Evolutionary conservation across 64 coral and sea anemone genomes (phyloP).

Genomic region (Montipora sp.): DNA sequence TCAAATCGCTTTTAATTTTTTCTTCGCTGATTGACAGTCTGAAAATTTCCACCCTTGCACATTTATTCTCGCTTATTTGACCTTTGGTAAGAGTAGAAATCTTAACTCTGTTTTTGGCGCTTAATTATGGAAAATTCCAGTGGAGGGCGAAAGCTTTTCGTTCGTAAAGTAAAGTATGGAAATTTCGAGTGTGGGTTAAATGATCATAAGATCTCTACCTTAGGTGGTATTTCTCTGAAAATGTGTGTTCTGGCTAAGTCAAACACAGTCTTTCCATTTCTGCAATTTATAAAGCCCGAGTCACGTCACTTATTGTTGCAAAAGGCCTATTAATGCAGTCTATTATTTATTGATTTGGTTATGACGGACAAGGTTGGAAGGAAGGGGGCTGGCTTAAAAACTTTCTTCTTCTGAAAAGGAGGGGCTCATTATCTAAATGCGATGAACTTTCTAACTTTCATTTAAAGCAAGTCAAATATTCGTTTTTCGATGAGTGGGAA

Average conservation of each 20-base stretch:
- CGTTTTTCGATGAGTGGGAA: no score
- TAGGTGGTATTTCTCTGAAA: conserved; percentile 8
- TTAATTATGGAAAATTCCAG: conserved; percentile 5
- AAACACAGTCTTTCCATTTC: neutral
- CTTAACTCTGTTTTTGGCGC: conserved; percentile 11
- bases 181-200: conserved; percentile 7
- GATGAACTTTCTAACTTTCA: neutral
- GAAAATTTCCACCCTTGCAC: conserved; percentile 8
- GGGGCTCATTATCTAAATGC: neutral
- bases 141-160: neutral
- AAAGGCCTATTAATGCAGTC: conserved; percentile 8
- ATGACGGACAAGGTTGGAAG: neutral
- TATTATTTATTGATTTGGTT: conserved; percentile 3
- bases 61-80: neutral
- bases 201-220: neutral
- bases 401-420: neutral
- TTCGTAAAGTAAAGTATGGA: conserved; percentile 9
- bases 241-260: conserved; percentile 16
- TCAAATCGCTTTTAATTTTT: neutral
- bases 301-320: neutral
- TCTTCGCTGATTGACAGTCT: conserved; percentile 10
- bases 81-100: conserved; percentile 2
- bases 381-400: neutral
- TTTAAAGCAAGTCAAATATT: neutral
- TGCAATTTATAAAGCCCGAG: neutral